Evolutionary conservation across 2,797 vertebrate genomes (phyloP).

Genomic region (Onychomys leucogaster): DNA sequence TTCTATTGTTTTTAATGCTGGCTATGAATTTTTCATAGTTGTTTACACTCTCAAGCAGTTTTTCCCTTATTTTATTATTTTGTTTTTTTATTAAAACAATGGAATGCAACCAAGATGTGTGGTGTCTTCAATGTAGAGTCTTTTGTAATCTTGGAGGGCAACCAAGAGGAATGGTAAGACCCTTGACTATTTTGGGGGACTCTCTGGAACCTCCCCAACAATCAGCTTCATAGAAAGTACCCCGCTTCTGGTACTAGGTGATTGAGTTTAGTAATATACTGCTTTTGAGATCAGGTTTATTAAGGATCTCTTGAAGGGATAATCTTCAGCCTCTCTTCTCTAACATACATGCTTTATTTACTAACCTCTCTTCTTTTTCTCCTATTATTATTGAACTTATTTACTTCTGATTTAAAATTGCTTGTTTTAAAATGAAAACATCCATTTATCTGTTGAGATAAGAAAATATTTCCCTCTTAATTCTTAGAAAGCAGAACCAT

Average conservation of each 20-base stretch:
- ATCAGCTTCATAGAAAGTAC: neutral
- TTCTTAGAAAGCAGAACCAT: neutral
- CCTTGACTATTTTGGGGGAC: neutral
- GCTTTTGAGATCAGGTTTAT: neutral
- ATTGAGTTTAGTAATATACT: neutral
- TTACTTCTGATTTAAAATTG: neutral
- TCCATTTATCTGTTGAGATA: neutral
- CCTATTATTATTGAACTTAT: neutral
- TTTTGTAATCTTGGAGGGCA: neutral
- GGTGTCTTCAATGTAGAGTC: neutral
- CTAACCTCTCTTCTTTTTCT: neutral
- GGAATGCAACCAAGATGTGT: no score
- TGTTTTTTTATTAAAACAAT: neutral
- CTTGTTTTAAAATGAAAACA: conserved; percentile 15
- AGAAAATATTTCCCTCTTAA: neutral
- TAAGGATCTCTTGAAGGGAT: neutral
- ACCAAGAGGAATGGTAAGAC: neutral
- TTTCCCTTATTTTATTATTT: neutral
- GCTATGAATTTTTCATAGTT: neutral
- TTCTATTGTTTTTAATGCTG: neutral
- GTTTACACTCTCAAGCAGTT: neutral
- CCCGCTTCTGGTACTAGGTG: neutral
- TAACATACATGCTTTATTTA: neutral
- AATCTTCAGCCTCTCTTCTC: neutral
- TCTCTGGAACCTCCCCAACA: neutral